Evolutionary conservation across 2,797 vertebrate genomes (phyloP).

Genomic region (Poecilia wingei): DNA sequence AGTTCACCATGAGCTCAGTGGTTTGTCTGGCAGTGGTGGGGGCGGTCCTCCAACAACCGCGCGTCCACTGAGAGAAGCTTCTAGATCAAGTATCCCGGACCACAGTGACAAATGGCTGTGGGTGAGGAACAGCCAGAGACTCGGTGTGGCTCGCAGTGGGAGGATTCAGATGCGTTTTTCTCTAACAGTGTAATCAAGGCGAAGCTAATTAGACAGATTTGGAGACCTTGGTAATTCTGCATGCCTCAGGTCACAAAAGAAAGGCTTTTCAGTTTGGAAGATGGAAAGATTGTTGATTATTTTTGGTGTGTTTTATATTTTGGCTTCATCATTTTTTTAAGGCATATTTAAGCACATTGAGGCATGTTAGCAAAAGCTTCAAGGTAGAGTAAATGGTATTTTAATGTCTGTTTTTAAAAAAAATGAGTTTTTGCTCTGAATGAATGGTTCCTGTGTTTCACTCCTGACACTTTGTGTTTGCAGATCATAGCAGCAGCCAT

Average conservation of each 20-base stretch:
- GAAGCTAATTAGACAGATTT: background rate
- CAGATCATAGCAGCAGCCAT: background rate
- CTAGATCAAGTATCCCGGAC: conserved; percentile 62
- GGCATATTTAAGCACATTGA: background rate
- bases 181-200: background rate
- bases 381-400: background rate
- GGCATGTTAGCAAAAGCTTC: background rate
- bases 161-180: background rate
- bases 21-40: conserved; percentile 61
- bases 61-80: conserved; percentile 68
- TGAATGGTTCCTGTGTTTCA: background rate
- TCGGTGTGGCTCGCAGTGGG: conserved; percentile 34
- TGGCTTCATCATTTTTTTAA: background rate
- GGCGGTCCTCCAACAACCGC: conserved; percentile 73
- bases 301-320: conserved; percentile 1
- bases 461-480: background rate
- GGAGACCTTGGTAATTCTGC: background rate
- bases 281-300: background rate
- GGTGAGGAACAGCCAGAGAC: conserved; percentile 55
- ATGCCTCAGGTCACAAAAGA: background rate
- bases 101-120: conserved; percentile 36
- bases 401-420: background rate
- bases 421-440: background rate
- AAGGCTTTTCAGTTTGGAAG: background rate
- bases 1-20: conserved; percentile 63